Evolutionary conservation across 2,888 invertebrate species (phyloP).

Genomic region (Asteroscopus sphinx): DNA sequence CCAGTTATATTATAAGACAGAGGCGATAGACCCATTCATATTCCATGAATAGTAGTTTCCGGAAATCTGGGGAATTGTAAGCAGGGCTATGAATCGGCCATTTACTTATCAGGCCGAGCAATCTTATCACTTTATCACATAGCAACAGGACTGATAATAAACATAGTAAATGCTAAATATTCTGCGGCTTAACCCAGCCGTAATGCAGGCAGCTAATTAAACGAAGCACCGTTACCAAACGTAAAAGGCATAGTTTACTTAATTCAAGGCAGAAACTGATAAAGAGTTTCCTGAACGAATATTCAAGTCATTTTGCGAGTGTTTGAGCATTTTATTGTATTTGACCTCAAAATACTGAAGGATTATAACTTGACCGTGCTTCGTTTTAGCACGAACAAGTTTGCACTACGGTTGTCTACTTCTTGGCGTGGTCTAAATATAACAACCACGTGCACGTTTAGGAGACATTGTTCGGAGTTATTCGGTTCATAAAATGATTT

Average conservation of each 20-base stretch:
- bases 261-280: slow-evolving; percentile 46
- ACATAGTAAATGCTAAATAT: slow-evolving; percentile 5
- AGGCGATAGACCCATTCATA: slow-evolving; percentile 6
- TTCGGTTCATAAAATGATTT: slow-evolving; percentile 70
- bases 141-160: slow-evolving; percentile 46
- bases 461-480: slow-evolving; percentile 73
- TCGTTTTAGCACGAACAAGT: slow-evolving; percentile 24
- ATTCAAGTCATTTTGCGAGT: slow-evolving; percentile 19
- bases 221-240: slow-evolving; percentile 34
- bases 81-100: slow-evolving; percentile 28
- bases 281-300: slow-evolving; percentile 34
- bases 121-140: slow-evolving; percentile 62
- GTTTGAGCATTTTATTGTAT: slow-evolving; percentile 5
- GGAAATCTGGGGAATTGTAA: slow-evolving; percentile 9
- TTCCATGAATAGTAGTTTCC: slow-evolving; percentile 11
- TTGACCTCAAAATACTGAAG: slow-evolving; percentile 36
- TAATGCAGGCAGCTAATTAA: slow-evolving; percentile 36
- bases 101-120: slow-evolving; percentile 36
- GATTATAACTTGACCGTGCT: slow-evolving; percentile 24
- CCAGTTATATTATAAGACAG: slow-evolving; percentile 17
- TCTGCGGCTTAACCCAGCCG: slow-evolving; percentile 22
- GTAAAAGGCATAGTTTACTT: slow-evolving; percentile 25
- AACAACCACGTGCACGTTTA: slow-evolving; percentile 78
- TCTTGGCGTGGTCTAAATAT: slow-evolving; percentile 72
- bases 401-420: slow-evolving; percentile 21